These are phyloP conservation scores for Gymnarchus niloticus DNA, from an alignment of 2,113 vertebrate species.

Conservation along the genomic window DNA sequence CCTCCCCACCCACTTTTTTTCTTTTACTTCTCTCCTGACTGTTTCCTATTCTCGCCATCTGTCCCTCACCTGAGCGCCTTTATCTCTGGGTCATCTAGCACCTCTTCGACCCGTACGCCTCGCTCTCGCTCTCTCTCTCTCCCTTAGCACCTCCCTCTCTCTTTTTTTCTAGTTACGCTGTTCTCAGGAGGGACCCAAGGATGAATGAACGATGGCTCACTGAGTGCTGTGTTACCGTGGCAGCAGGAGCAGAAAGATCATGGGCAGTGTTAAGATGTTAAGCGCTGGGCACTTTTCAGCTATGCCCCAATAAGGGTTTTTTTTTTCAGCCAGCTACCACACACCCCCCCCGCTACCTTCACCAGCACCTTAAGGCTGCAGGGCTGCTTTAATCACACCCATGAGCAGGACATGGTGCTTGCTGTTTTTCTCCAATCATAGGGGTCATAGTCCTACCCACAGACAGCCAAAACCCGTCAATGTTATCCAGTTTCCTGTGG, in stretches of 20 bases:
- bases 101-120: conserved; percentile 6
- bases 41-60: conserved; percentile 22
- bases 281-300: background rate
- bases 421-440: no score
- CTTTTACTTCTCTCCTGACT: background rate
- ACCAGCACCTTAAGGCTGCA: background rate
- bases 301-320: background rate
- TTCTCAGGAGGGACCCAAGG: background rate
- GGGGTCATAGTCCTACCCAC: background rate
- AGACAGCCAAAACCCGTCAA: background rate
- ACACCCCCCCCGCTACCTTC: background rate
- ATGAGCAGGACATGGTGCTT: background rate
- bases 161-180: conserved; percentile 27
- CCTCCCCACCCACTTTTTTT: background rate
- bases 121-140: background rate
- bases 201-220: conserved; percentile 17
- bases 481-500: background rate
- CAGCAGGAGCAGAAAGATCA: conserved; percentile 1
- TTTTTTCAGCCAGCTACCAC: background rate
- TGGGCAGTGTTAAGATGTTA: background rate
- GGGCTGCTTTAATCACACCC: no score
- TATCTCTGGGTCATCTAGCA: background rate
- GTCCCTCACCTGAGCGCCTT: background rate
- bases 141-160: background rate
- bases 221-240: conserved; percentile 1